Base-by-base conservation (phyloP, 1,140 invertebrate genomes). In the Manduca sexta region DNA sequence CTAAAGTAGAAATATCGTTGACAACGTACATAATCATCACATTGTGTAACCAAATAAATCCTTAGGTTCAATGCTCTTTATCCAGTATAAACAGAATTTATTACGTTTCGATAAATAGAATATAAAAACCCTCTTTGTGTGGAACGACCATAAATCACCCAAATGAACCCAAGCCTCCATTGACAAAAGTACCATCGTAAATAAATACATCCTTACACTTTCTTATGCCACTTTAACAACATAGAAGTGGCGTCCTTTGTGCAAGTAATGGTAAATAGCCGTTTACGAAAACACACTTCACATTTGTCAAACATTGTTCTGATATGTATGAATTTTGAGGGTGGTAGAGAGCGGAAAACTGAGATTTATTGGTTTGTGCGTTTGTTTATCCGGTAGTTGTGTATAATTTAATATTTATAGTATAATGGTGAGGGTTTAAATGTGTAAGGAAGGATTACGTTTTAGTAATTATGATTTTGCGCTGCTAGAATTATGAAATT, bases 171-270 rank as follows among this genome's bases (percentile, higher is more conserved):
- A 37, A 57, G 44, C 45, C 52, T 68, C 56, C 60, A 69, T 74
- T 73, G 74, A 77, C 74, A 74, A 73, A 74, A 77, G 66, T 73
- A 67, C 47, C 56, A 61, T 70, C 63, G 66, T 74, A 69, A 64
- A 69, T 71, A 73, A 69, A 74, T 66, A 77, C 52, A 74, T 69
- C 60, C 61, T 59, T 63, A 57, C 57, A 54, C 53, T 62, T 47
- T 33, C 49, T 17, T 45, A 21, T 26, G 21, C 21, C 49, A 46
- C 49, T 57, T 41, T 44, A 43, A 26, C 50, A 45, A 52, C 52
- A 50, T 61, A 59, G 45, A 50, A 58, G 42, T 52, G 57, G 52
- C 52, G 41, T 42, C 39, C 44, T 59, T 62, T 60, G 50, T 59
- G 50, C 37, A 60, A 56, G 56, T 56, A 52, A 56, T 41, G 51